phyloP scores from a whole-genome alignment of 2,797 vertebrate genomes.

The Manis pentadactyla region DNA sequence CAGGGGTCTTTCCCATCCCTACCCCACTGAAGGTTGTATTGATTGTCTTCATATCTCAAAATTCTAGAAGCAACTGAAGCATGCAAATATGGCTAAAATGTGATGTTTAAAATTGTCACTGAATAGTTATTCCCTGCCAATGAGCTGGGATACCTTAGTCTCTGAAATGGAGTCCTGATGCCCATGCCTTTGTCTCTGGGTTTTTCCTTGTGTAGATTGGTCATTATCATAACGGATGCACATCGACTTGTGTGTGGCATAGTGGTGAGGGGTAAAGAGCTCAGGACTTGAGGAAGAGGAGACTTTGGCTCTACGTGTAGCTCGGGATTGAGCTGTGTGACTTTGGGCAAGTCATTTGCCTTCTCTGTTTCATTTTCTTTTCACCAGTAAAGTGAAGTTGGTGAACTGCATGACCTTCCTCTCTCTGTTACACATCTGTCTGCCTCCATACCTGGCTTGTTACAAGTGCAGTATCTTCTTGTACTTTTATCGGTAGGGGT shows the following conservation, averaged over 20 bases:
- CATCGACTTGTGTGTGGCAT: not conserved
- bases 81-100: slow-evolving; percentile 69
- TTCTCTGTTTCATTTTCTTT: not conserved
- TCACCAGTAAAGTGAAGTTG: slow-evolving; percentile 52
- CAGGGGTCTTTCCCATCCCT: slow-evolving; percentile 21
- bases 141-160: slow-evolving; percentile 74
- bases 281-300: not conserved
- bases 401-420: not conserved
- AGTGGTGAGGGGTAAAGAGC: not conserved
- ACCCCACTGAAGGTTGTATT: slow-evolving; percentile 31
- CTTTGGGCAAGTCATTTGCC: slow-evolving; percentile 18
- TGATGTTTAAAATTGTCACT: slow-evolving; percentile 77
- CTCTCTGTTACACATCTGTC: not conserved
- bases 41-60: slow-evolving; percentile 74
- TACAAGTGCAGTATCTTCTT: not conserved
- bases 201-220: slow-evolving; percentile 66
- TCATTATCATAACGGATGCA: not conserved
- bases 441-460: not conserved
- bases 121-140: slow-evolving; percentile 68
- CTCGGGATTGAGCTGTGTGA: slow-evolving; percentile 37
- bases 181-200: slow-evolving; percentile 44
- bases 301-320: not conserved
- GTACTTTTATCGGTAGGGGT: not conserved
- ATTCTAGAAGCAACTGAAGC: slow-evolving; percentile 74
- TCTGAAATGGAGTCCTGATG: slow-evolving; percentile 74